Evolutionary conservation across 2,888 invertebrate species (phyloP), one percentile per base, ranked within the genome.

Genomic region (Caenorhabditis virilis): DNA sequence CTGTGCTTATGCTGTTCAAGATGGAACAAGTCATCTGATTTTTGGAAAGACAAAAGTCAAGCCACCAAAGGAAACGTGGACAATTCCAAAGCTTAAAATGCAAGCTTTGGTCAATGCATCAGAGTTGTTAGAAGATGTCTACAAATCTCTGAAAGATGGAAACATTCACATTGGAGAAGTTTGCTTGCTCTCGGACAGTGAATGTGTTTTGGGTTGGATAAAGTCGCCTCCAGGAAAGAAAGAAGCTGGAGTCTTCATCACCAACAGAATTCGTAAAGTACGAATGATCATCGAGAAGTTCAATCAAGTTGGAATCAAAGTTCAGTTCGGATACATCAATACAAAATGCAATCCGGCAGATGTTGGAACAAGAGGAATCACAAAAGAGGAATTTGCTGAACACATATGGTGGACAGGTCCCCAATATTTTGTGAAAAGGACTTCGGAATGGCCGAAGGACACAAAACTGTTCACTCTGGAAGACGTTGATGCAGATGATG

Each of bases 291-390:
- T 7, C 9, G 9, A 38, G n/a, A 38, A 6, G 7, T 16, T 7
- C 25, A 23, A 47, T n/a, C 23, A 41, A 3, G 54, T 39, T 4
- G 20, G 16, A 33, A 38, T 36, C 16, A 11, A 25, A 15, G 36
- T 49, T 5, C n/a, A n/a, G 18, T 77, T 80, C 68, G 65, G 59
- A 20, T 69, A 81, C 46, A 75, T 78, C 20, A 33, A 43, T 4
- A 59, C 75, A 0, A 39, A 63, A 20, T 57, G 69, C 0, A 82
- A 81, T 56, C 78, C 82, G 2, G 82, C 80, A 4, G 82, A 82
- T 55, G 52, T 68, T 7, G 63, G 72, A 2, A 75, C 75, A 13
- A 33, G 78, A 43, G 80, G 78, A 9, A 2, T 55, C 11, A 51
- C 64, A 1, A 23, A 38, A 1, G 53, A 65, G 20, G 49, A 74